phyloP scores from a whole-genome alignment of 2,797 vertebrate genomes.

The Channa striata region DNA sequence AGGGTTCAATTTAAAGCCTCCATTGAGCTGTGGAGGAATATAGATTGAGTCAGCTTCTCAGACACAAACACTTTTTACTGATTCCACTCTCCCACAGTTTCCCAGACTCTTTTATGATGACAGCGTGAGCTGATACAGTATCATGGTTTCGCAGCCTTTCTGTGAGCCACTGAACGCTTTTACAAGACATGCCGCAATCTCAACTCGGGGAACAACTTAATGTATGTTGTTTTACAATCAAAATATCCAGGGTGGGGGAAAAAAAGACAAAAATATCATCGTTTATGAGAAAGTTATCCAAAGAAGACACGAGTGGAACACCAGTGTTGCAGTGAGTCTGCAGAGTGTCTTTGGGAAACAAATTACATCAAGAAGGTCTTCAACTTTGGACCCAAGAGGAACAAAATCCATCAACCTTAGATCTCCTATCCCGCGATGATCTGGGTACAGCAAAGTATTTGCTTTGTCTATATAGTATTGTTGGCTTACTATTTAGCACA shows the following conservation, averaged over 20 bases:
- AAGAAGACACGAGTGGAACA: slow-evolving; percentile 9
- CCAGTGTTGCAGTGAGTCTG: slow-evolving; percentile 1
- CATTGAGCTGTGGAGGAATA: slow-evolving; percentile 60
- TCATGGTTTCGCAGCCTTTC: slow-evolving; percentile 25
- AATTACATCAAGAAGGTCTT: not conserved
- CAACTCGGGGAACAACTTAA: slow-evolving; percentile 3
- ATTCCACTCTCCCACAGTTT: slow-evolving; percentile 42
- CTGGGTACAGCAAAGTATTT: no score
- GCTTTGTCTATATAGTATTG: not conserved
- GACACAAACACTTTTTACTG: slow-evolving; percentile 41
- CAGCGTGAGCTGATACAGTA: slow-evolving; percentile 42
- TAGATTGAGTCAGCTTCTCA: slow-evolving; percentile 69
- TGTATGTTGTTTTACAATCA: slow-evolving; percentile 39
- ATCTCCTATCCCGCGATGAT: no score
- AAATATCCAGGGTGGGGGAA: slow-evolving; percentile 28
- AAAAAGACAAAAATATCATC: slow-evolving; percentile 22
- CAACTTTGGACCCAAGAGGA: not conserved
- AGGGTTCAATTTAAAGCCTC: slow-evolving; percentile 65
- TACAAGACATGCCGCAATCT: slow-evolving; percentile 30
- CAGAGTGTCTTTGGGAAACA: slow-evolving; percentile 8
- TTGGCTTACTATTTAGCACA: slow-evolving; percentile 9
- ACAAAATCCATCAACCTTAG: not conserved
- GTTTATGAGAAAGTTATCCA: slow-evolving; percentile 32
- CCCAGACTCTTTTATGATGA: slow-evolving; percentile 48
- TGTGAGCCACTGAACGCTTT: slow-evolving; percentile 39